Conservation (phyloP, 2,888 invertebrate species). For the Ectropis crepuscularia region DNA sequence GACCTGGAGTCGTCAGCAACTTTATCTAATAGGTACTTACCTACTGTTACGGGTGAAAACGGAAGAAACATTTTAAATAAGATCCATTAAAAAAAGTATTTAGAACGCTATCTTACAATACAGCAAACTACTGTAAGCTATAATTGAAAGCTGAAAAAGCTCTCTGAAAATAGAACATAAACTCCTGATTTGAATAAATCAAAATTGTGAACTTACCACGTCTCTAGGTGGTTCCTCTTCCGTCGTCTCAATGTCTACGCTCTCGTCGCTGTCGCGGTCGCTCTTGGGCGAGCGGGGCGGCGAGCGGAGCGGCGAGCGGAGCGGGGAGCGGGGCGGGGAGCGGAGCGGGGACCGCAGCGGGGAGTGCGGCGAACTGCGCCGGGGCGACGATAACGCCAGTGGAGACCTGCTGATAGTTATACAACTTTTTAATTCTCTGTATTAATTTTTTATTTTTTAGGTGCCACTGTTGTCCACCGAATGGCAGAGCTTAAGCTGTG, state of each 20-base stretch:
- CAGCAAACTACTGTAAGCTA: no score
- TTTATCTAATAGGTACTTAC: no score
- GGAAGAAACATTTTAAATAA: no score
- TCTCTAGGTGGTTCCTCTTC: constrained; percentile 87
- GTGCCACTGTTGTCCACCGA: no score
- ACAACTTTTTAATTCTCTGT: neutral
- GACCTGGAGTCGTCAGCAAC: no score
- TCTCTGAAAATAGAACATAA: no score
- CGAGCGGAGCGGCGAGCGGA: constrained; percentile 59
- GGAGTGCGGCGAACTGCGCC: constrained; percentile 59
- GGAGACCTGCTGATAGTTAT: constrained; percentile 59
- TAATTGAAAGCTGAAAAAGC: no score
- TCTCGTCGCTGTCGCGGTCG: constrained; percentile 90
- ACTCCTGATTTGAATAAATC: neutral
- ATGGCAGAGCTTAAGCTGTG: no score
- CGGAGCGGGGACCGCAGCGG: constrained; percentile 61
- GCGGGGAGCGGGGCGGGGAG: constrained; percentile 58
- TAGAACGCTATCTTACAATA: no score
- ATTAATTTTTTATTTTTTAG: no score
- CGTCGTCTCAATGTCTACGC: constrained; percentile 94
- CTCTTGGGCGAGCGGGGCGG: constrained; percentile 72
- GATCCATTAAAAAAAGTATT: no score
- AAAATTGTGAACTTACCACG: constrained; percentile 58
- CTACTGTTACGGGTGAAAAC: no score
- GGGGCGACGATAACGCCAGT: constrained; percentile 57